Evolutionary conservation across 1,140 invertebrate species (phyloP).

Genomic region (Aphaenogaster floridana): DNA sequence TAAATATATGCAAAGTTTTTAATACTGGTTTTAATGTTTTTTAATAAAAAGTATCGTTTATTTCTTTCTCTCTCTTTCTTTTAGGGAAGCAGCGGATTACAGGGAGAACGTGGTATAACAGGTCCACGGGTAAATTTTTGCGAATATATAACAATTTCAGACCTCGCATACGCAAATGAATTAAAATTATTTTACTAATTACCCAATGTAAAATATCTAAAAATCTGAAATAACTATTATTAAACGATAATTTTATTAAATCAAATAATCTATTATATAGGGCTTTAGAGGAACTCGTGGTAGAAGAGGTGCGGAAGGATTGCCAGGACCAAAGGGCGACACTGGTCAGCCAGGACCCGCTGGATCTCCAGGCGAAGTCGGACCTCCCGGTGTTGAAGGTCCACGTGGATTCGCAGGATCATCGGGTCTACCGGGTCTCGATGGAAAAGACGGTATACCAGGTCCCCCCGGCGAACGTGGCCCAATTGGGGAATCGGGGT

Average conservation of each 20-base stretch:
- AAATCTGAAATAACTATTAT: background rate
- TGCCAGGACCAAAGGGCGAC: conserved; percentile 91
- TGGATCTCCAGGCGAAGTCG: conserved; percentile 91
- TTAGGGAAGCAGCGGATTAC: conserved; percentile 88
- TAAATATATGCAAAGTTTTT: background rate
- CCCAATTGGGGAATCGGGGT: conserved; percentile 92
- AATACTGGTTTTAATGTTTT: background rate
- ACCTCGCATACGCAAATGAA: background rate
- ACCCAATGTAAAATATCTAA: background rate
- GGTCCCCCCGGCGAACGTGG: conserved; percentile 91
- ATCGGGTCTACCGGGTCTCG: conserved; percentile 91
- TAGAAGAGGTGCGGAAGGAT: conserved; percentile 89
- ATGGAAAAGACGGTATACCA: conserved; percentile 91
- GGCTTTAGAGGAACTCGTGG: conserved; percentile 73
- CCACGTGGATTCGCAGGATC: conserved; percentile 91
- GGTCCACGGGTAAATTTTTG: conserved; percentile 85
- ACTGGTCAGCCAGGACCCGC: conserved; percentile 72
- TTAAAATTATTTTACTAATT: conserved; percentile 11
- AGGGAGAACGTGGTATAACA: conserved; percentile 91
- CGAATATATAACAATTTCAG: background rate
- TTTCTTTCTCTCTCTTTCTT: conserved; percentile 78
- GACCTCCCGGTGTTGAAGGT: conserved; percentile 86
- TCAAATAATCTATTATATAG: conserved; percentile 39
- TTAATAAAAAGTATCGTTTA: background rate
- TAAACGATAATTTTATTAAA: background rate